phyloP scores from a whole-genome alignment of 2,797 vertebrate species.

The Chelon labrosus region DNA sequence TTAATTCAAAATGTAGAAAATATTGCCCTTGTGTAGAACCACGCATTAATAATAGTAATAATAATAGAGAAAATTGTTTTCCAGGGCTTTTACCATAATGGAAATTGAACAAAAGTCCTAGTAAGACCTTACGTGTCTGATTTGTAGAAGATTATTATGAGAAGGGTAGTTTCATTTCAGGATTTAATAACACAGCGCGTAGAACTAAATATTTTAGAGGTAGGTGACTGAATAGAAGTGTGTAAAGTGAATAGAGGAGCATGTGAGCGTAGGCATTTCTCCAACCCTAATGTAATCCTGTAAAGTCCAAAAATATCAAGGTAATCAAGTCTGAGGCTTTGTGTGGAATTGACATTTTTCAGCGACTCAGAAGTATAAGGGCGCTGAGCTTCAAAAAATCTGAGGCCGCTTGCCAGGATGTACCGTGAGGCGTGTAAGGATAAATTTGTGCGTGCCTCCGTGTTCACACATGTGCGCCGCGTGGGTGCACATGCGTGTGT shows the following conservation, averaged over 20 bases:
- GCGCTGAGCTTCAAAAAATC: slow-evolving; percentile 29
- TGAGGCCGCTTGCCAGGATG: slow-evolving; percentile 13
- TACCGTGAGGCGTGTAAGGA: slow-evolving; percentile 18
- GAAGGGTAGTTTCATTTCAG: slow-evolving; percentile 30
- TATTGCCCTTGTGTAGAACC: not conserved
- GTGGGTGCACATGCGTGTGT: slow-evolving; percentile 14
- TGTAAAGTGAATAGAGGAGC: slow-evolving; percentile 12
- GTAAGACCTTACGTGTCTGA: slow-evolving; percentile 16
- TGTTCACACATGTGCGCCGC: slow-evolving; percentile 5
- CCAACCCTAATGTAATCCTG: slow-evolving; percentile 7
- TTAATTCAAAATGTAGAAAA: not conserved
- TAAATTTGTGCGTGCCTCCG: not conserved
- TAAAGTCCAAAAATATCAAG: slow-evolving; percentile 43
- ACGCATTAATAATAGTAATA: not conserved
- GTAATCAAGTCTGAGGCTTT: slow-evolving; percentile 37
- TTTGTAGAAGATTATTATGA: slow-evolving; percentile 35
- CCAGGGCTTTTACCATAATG: slow-evolving; percentile 12
- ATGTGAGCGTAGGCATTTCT: slow-evolving; percentile 15
- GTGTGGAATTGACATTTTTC: slow-evolving; percentile 40
- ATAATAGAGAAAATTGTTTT: slow-evolving; percentile 6
- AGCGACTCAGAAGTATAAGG: slow-evolving; percentile 34
- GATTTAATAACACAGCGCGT: slow-evolving; percentile 32
- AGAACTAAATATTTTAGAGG: slow-evolving; percentile 21
- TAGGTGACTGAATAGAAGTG: not conserved
- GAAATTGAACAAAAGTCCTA: slow-evolving; percentile 23